Base-by-base conservation (phyloP, 2,113 vertebrate species). In the Anolis carolinensis region DNA sequence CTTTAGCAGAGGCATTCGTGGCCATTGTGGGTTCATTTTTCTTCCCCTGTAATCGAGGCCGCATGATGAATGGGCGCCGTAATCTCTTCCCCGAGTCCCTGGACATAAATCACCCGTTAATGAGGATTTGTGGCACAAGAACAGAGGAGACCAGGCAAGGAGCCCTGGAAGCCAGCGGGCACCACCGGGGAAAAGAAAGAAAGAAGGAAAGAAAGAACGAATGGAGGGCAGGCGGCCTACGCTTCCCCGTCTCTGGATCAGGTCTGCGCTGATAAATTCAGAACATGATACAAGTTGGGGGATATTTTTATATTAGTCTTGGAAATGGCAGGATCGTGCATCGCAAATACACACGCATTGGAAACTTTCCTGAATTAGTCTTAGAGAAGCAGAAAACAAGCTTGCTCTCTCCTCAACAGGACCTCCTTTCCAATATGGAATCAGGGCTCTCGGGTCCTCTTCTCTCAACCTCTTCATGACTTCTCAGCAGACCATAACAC, bases 31-130 rank as follows among this genome's bases (percentile, higher is more conserved):
- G 83, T 83, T 78, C 71, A 84, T 88, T 89, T 89, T 85, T 84
- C 77, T 79, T 89, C 83, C 89, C 86, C 83, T 80, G 81, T 85
- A 92, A 92, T 89, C 0, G 3, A 92, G 79, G 83, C 85, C 88
- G 79, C 83, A 85, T 93, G 85, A 88, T 73, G 5, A 87, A 74
- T 86, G 86, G 83, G 85, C 73, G 32, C 76, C 84, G 89, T 85
- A 91, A 92, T 88, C 79, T 86, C 90, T 88, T 83, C 86, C 88
- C 77, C 27, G 72, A 85, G 85, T 86, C 92, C 90, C 65, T 81
- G 87, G 81, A 36, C 50, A 80, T 82, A 83, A 88, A 76, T 87
- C 87, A 36, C 82, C 78, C 36, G 0, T 77, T 86, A 34, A 70
- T 74, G 81, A 65, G 85, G 81, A 25, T 79, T 83, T 84, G 81